A percentile compares a stretch with the other conserved stretches of the same genome.
Conservation (phyloP, 2,113 vertebrate genomes). For the Campylorhamphus procurvoides region DNA sequence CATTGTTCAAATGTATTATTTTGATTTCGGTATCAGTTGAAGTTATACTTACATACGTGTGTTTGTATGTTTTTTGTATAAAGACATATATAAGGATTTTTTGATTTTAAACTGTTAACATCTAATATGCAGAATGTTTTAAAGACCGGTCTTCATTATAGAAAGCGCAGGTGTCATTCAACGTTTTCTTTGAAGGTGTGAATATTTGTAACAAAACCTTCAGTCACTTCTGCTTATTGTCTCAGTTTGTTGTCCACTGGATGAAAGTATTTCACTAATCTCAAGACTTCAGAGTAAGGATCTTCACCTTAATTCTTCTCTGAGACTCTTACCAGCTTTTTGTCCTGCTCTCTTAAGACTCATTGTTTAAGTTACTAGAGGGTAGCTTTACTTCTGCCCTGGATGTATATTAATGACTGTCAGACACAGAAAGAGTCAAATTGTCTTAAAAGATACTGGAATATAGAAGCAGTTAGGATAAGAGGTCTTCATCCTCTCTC, state of each 20-base stretch:
- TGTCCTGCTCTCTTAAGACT: background rate
- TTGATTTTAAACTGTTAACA: background rate
- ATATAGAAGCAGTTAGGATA: background rate
- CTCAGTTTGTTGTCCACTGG: background rate
- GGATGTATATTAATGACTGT: background rate
- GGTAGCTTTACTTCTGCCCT: background rate
- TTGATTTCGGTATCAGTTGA: background rate
- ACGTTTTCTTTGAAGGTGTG: background rate
- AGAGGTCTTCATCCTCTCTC: background rate
- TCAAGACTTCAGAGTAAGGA: background rate
- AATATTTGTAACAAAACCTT: background rate
- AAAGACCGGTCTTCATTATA: background rate
- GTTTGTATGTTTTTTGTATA: background rate
- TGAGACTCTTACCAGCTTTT: background rate
- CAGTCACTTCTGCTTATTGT: background rate
- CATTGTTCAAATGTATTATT: background rate
- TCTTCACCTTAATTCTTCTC: background rate
- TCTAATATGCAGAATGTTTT: background rate
- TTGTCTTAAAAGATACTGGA: background rate
- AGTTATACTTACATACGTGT: background rate
- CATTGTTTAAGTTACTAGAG: background rate
- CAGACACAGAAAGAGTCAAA: background rate
- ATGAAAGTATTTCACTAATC: too few relatives aligned
- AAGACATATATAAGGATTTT: background rate
- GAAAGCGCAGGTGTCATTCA: background rate